Evolutionary conservation across 92 coral and sea anemone species (phyloP), one percentile per base, ranked within the genome.

Genomic region (Palythoa heliodiscus): DNA sequence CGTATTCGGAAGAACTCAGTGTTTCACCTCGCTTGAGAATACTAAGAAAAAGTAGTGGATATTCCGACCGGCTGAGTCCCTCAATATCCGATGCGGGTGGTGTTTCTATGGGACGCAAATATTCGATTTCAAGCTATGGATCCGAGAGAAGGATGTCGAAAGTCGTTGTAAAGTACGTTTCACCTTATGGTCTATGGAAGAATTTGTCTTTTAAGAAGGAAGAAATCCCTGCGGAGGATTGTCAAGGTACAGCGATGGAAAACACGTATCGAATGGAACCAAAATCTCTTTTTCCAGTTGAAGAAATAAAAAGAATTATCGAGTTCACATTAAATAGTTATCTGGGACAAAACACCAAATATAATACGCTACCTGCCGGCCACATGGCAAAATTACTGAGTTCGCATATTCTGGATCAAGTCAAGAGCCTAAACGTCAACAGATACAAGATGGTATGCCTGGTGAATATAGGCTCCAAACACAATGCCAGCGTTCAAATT

Each of bases 201-300:
- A 82, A 16, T 17, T 61, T 89, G 79, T 82, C 85, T 80, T 80
- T 52, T 14, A 47, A 67, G 43, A 80, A 66, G 57, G 74, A 48
- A 66, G 74, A 64, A 80, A 64, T 3, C 5, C n/a, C 84, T 9
- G 74, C 52, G 14, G 84, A 47, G 5, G 11, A 63, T 40, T 64
- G 40, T 47, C 58, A 48, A 22, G 20, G 38, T 12, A 87, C 25
- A 19, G 22, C 16, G 2, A 48, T 40, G 37, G 98, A 94, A 87
- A 96, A 96, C 87, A 96, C 98, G 10, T 96, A 92, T 83, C 93
- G 93, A n/a, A 94, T 84, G 75, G 93, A 91, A 64, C 98, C 98
- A 1, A 93, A 89, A 77, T n/a, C 72, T 29, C 53, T 17, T 52
- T 91, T 93, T 80, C 97, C 97, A 57, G 92, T 83, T 43, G 52